Base-by-base conservation (phyloP, 2,113 vertebrate genomes). In the Phoenicopterus ruber region DNA sequence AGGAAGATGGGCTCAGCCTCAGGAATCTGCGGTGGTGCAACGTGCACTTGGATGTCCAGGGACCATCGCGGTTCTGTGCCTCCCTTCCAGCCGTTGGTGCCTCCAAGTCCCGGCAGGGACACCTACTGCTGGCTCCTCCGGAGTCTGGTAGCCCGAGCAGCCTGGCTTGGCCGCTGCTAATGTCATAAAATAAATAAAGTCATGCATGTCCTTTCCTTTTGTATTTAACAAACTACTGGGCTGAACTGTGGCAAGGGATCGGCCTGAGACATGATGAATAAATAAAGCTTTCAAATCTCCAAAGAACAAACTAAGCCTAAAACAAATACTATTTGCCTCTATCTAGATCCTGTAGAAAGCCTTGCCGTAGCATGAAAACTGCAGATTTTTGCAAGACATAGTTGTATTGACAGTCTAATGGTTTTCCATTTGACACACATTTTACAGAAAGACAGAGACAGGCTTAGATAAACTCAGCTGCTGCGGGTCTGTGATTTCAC, bases 41-140 rank as follows among this genome's bases (percentile, higher is more conserved):
- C 1, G 0, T 15, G 9, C 17, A n/a, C 6, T 36, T 22, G 44
- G 7, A 22, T n/a, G 15, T 24, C 13, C 26, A 20, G 38, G 9
- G 9, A 42, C 12, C 8, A 5, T 6, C 17, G 20, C 0, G 0
- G 19, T 11, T 54, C 38, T 17, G 7, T 1, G 0, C 6, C 10
- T 34, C 9, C 12, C 44, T 47, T 47, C n/a, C 18, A 58, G 25
- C 32, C 6, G 0, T 17, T 18, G 4, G 1, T 47, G 34, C 10
- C 3, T 36, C n/a, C 10, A 7, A 7, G 29, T 31, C 10, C 17
- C 8, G 12, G 12, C 0, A 28, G 2, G 9, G 20, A 24, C 36
- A 65, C 2, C 2, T 10, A 8, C 6, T 19, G 4, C 59, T 29
- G 11, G 3, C 9, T 58, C 10, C 50, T 66, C 42, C 20, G 4